Conservation (phyloP, 64 coral and sea anemone genomes). For the Pachyseris speciosa region DNA sequence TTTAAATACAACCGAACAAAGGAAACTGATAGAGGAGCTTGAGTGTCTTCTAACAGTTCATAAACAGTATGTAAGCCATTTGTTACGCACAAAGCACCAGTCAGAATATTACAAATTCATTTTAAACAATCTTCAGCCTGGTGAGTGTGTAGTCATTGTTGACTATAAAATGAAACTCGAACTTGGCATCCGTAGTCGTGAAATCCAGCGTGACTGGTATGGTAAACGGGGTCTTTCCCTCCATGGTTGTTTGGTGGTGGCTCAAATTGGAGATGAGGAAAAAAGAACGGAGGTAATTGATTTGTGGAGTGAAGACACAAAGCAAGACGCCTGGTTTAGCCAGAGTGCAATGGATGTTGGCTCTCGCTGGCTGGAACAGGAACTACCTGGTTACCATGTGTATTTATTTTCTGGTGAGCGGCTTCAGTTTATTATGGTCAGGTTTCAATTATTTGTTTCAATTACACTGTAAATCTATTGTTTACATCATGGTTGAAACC, state of each 20-base stretch:
- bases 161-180: constrained; percentile 16
- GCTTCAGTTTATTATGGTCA: background rate
- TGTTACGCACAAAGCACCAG: too few relatives aligned
- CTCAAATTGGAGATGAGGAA: background rate
- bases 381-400: background rate
- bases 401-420: too few relatives aligned
- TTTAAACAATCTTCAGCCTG: too few relatives aligned
- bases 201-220: constrained; percentile 1
- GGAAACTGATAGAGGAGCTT: background rate
- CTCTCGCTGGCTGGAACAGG: constrained; percentile 3
- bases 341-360: constrained; percentile 17
- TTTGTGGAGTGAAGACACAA: too few relatives aligned
- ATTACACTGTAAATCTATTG: background rate
- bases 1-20: background rate
- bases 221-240: background rate
- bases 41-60: background rate
- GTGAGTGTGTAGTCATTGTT: background rate
- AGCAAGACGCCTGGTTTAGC: too few relatives aligned
- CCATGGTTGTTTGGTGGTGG: background rate
- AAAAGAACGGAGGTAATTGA: too few relatives aligned
- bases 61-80: too few relatives aligned
- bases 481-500: background rate
- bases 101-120: too few relatives aligned
- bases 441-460: background rate
- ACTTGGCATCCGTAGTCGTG: constrained; percentile 21